Base-by-base conservation (phyloP, 2,113 vertebrate genomes). In the Cheirogaleus medius region DNA sequence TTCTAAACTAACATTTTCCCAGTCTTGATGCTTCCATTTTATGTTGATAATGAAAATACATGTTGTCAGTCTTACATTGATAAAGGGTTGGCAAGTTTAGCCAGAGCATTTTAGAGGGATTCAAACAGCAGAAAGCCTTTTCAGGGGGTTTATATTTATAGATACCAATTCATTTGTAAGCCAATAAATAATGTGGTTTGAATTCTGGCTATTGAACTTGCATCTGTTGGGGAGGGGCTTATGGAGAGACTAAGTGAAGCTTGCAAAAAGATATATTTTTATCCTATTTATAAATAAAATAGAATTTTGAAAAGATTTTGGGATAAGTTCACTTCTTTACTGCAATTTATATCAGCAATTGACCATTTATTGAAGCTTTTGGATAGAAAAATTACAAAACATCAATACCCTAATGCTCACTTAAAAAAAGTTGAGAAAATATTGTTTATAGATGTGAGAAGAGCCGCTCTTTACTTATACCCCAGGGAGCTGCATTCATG, bases 171-270 rank as follows among this genome's bases (percentile, higher is more conserved):
- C 91, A 94, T 96, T 93, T 85, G 71, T 93, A 87, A 92, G 87
- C 83, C 93, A 97, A 56, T 97, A 96, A 95, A 95, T 98, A 95
- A 97, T 78, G 71, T 85, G 21, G 39, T 63, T 97, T 96, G 83
- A 96, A 94, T 90, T 96, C 95, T 97, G 69, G 52, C 91, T 95
- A 92, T 97, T 97, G 86, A 97, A 94, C 54, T 88, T 89, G 54
- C 77, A 93, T 97, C 83, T 97, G 39, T 91, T 97, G 88, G 76
- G 25, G 80, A 88, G 23, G 39, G 63, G 8, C 77, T 87, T 93
- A 8, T 93, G 68, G 66, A 66, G 42, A 91, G n/a, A 78, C 49
- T 82, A 64, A 66, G 15, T 44, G 89, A 96, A 89, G 64, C 77
- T 94, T 88, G 15, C 93, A 91, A 77, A 91, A 95, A 86, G 49